Evolutionary conservation across 2,797 vertebrate genomes (phyloP).

Genomic region (Tiaroga cobitis): DNA sequence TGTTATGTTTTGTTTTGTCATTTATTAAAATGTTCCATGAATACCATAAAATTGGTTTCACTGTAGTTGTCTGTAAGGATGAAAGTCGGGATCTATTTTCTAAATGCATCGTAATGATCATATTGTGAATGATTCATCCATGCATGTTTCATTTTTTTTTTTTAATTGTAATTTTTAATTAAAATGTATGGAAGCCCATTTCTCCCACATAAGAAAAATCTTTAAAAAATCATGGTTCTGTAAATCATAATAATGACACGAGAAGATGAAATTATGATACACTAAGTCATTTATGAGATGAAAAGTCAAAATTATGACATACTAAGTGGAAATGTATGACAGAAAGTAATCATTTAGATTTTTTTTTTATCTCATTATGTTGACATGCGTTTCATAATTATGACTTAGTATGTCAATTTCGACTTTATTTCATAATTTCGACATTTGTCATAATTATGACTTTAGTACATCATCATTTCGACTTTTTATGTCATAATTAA

Average conservation of each 20-base stretch:
- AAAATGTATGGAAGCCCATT: not conserved
- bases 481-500: not conserved
- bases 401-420: not conserved
- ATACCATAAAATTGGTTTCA: not conserved
- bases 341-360: too few relatives aligned
- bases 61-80: not conserved
- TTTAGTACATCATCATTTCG: not conserved
- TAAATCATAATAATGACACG: not conserved
- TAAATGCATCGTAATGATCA: not conserved
- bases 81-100: not conserved
- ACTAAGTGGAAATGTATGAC: too few relatives aligned
- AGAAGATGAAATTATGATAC: not conserved
- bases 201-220: not conserved
- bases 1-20: not conserved
- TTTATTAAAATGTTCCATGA: constrained; percentile 7
- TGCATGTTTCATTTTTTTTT: not conserved
- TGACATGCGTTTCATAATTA: too few relatives aligned
- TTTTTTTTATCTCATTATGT: too few relatives aligned
- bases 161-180: not conserved
- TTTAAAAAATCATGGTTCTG: too few relatives aligned
- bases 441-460: too few relatives aligned
- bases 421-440: not conserved
- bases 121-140: not conserved
- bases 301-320: not conserved
- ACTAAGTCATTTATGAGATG: not conserved